Evolutionary conservation across 2,888 invertebrate species (phyloP).

Genomic region (Polyommatus icarus): DNA sequence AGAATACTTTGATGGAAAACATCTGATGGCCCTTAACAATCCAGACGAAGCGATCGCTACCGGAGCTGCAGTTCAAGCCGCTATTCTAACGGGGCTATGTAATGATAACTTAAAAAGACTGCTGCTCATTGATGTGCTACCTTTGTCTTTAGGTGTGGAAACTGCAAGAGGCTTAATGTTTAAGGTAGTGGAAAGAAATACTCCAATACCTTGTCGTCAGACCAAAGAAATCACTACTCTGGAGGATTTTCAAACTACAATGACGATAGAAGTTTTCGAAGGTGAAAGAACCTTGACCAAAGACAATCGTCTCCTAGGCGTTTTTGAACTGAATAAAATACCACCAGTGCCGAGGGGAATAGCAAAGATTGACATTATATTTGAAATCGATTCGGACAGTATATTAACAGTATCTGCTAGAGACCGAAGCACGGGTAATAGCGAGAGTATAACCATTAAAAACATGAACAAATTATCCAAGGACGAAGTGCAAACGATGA

Average conservation of each 20-base stretch:
- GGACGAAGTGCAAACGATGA: constrained; percentile 56
- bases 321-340: constrained; percentile 58
- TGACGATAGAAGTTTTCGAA: constrained; percentile 67
- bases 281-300: constrained; percentile 62
- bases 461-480: constrained; percentile 56
- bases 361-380: constrained; percentile 61
- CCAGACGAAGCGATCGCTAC: constrained; percentile 66
- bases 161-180: constrained; percentile 63
- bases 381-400: constrained; percentile 58
- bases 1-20: constrained; percentile 54
- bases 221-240: constrained; percentile 62
- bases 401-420: constrained; percentile 59
- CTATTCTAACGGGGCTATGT: constrained; percentile 52
- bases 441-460: constrained; percentile 52
- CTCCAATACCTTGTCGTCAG: constrained; percentile 57
- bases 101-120: constrained; percentile 52
- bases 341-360: constrained; percentile 63
- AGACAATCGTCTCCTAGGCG: constrained; percentile 62
- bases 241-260: constrained; percentile 60
- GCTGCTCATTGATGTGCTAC: constrained; percentile 59
- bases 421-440: constrained; percentile 57
- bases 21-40: constrained; percentile 54
- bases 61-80: constrained; percentile 67
- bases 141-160: constrained; percentile 63
- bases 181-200: constrained; percentile 61